phyloP scores from a whole-genome alignment of 2,113 vertebrate species.

The Cyphomyrus discorhynchus region DNA sequence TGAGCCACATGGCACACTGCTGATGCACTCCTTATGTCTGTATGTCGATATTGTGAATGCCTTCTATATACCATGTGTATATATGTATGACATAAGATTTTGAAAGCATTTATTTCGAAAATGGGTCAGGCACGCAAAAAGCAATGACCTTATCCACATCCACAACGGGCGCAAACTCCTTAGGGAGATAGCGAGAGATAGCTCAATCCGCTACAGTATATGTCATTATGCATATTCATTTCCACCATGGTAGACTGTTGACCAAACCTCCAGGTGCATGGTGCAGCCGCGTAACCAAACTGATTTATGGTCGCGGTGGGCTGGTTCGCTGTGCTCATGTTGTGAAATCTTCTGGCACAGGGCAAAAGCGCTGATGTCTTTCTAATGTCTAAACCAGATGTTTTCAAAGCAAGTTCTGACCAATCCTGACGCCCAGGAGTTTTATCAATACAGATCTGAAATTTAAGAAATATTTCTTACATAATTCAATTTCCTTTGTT shows the following conservation, averaged over 20 bases:
- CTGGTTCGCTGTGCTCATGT: neutral
- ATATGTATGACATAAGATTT: neutral
- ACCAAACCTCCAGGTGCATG: neutral
- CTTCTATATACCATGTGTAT: neutral
- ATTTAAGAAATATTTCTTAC: neutral
- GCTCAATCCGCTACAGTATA: neutral
- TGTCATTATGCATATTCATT: neutral
- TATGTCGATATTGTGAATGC: neutral
- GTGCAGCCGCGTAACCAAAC: neutral
- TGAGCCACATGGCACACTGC: neutral
- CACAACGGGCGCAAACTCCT: neutral
- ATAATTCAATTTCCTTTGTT: neutral
- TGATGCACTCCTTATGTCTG: neutral
- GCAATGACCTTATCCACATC: neutral
- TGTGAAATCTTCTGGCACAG: neutral
- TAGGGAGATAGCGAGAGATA: neutral
- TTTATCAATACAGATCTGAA: neutral
- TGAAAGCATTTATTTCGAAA: neutral
- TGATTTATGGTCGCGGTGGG: neutral
- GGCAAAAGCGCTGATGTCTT: neutral
- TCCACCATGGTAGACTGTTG: neutral
- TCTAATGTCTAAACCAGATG: conserved; percentile 1
- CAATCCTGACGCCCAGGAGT: neutral
- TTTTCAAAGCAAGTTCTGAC: neutral
- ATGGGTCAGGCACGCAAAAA: neutral